Percentiles rank a stretch among this genome's conserved stretches.
These are phyloP conservation scores for Zapus hudsonius DNA, from an alignment of 2,113 vertebrate genomes.

Conservation along the genomic window DNA sequence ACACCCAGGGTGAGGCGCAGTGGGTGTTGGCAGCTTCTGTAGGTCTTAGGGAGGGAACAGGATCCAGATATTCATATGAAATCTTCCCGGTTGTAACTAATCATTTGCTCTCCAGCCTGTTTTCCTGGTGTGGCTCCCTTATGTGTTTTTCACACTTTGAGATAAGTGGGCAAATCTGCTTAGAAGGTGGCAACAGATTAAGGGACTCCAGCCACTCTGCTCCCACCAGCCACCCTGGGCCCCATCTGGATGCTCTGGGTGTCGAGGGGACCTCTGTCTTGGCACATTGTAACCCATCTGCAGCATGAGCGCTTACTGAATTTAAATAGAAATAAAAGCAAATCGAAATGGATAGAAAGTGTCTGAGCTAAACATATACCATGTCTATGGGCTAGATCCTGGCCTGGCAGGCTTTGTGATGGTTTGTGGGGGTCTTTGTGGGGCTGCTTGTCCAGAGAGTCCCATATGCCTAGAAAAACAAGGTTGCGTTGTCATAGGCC, in stretches of 20 bases:
- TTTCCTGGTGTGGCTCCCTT: accelerated
- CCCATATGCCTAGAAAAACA: neutral
- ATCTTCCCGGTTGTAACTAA: neutral
- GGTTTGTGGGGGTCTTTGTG: neutral
- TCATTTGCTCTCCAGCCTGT: neutral
- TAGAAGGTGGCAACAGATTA: neutral
- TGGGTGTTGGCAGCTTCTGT: neutral
- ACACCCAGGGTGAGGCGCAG: neutral
- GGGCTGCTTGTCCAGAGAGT: no score
- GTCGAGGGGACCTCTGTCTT: neutral
- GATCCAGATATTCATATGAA: neutral
- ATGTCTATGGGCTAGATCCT: neutral
- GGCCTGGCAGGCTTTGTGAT: neutral
- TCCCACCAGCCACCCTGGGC: neutral
- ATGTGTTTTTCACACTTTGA: neutral
- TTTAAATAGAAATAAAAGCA: neutral
- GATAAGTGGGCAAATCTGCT: accelerated
- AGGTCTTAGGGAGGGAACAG: neutral
- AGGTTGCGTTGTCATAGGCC: neutral
- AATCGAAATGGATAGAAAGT: neutral
- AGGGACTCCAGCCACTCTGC: neutral
- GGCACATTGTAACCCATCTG: neutral
- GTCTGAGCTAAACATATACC: neutral
- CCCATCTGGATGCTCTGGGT: neutral
- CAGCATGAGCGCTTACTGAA: neutral